Evolutionary conservation across 2,888 invertebrate species (phyloP).

Genomic region (Notodonta dromedarius): DNA sequence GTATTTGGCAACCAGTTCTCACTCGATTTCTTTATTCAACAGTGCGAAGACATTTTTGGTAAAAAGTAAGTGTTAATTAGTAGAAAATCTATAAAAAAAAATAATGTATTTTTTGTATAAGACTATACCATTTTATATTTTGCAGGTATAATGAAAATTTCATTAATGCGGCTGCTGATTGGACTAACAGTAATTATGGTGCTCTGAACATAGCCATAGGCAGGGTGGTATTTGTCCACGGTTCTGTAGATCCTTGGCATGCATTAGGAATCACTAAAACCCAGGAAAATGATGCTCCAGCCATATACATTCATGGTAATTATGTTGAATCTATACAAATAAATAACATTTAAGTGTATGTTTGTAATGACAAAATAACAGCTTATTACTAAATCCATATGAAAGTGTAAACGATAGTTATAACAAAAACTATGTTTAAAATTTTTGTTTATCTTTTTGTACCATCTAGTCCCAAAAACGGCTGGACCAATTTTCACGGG

Average conservation of each 20-base stretch:
- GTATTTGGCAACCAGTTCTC: conserved; percentile 91
- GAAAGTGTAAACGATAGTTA: too few species aligned
- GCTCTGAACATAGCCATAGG: conserved; percentile 87
- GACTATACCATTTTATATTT: neutral
- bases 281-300: conserved; percentile 83
- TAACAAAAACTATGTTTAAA: too few species aligned
- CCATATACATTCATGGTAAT: conserved; percentile 90
- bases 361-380: too few species aligned
- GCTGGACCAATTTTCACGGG: too few species aligned
- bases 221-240: conserved; percentile 93
- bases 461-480: too few species aligned
- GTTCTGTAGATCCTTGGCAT: conserved; percentile 96
- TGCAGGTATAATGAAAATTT: conserved; percentile 85
- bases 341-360: too few species aligned
- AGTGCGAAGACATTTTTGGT: conserved; percentile 94
- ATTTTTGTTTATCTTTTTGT: too few species aligned
- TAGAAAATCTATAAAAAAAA: too few species aligned
- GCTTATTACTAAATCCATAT: too few species aligned
- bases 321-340: neutral
- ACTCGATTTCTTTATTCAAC: conserved; percentile 90
- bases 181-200: conserved; percentile 93
- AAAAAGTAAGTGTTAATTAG: conserved; percentile 76
- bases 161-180: conserved; percentile 84
- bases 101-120: neutral
- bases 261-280: conserved; percentile 89